Base-by-base conservation (phyloP, 2,113 vertebrate species). In the Lates calcarifer region DNA sequence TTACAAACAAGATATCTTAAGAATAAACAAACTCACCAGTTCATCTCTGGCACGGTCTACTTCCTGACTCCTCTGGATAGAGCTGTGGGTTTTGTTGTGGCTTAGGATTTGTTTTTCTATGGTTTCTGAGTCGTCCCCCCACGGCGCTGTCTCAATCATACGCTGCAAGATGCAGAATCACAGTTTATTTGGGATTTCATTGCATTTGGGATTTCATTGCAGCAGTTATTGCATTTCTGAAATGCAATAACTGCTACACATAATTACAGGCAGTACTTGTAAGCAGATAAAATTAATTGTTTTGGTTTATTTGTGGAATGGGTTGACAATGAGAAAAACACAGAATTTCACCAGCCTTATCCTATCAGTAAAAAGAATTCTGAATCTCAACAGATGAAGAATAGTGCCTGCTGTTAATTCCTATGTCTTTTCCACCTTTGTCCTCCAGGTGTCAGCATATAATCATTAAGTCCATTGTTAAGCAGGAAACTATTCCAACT, bases 41-140 rank as follows among this genome's bases (percentile, higher is more conserved):
- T 99, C 97, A 0, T 96, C 96, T 86, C 95, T 96, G 72, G 94
- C 94, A 90, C 96, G 93, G 91, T 97, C 95, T 92, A 95, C 88
- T 83, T 97, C 95, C 88, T 56, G 29, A 95, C 95, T 97, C 94
- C 96, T 85, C 94, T 96, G 97, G 0, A 99, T 94, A 39, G 95
- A 91, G 29, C 95, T 97, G 91, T 99, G 97, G 79, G 93, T 89
- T 84, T 84, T 95, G 81, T 90, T 94, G 33, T 99, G 98, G 75
- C 86, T 96, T 6, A 71, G 4, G 45, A 99, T 97, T 79, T 98
- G 97, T 62, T 97, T 96, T 10, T 97, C 96, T 0, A 98, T 96
- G 1, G 96, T 82, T 4, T 79, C 81, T 0, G 92, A 74, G 87
- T 99, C 97, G 14, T 98, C 97, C 0, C 97, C 97, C 94, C 96